phyloP scores from a whole-genome alignment of 1,140 invertebrate species.

The Dendrolimus kikuchii region DNA sequence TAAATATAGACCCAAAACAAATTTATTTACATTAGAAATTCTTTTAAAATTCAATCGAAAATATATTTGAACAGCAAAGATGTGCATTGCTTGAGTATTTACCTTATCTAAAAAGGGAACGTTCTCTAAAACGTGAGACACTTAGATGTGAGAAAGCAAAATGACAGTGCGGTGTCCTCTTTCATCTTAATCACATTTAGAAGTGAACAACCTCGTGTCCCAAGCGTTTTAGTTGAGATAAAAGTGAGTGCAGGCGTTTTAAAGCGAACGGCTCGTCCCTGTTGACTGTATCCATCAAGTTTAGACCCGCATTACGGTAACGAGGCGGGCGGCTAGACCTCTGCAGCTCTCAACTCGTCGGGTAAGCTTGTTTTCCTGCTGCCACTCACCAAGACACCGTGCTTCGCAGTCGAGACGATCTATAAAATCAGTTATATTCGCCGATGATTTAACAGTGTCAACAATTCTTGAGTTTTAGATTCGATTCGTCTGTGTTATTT shows the following conservation, averaged over 20 bases:
- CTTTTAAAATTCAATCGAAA: too few relatives aligned
- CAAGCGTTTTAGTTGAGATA: slow-evolving; percentile 23
- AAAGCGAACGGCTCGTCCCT: slow-evolving; percentile 6
- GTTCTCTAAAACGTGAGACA: too few relatives aligned
- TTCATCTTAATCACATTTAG: slow-evolving; percentile 15
- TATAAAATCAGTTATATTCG: slow-evolving; percentile 6
- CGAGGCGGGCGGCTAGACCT: slow-evolving; percentile 8
- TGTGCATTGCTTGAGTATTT: too few relatives aligned
- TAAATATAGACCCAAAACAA: too few relatives aligned
- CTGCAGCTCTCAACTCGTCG: too few relatives aligned
- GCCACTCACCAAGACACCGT: slow-evolving; percentile 8
- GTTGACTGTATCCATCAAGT: slow-evolving; percentile 38
- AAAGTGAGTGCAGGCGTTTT: slow-evolving; percentile 19
- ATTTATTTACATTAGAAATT: too few relatives aligned
- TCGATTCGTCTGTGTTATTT: too few relatives aligned
- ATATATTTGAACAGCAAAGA: too few relatives aligned
- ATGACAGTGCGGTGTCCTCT: background rate
- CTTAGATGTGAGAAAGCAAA: too few relatives aligned
- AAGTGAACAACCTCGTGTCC: slow-evolving; percentile 12
- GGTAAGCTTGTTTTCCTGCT: slow-evolving; percentile 6
- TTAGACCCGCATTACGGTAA: slow-evolving; percentile 45
- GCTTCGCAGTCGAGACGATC: slow-evolving; percentile 9
- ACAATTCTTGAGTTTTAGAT: slow-evolving; percentile 1
- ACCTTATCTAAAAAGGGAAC: too few relatives aligned
- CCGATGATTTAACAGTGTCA: slow-evolving; percentile 2